Evolutionary conservation across 2,888 invertebrate genomes (phyloP), one percentile per base, ranked within the genome.

Genomic region (Chalcis sispes): DNA sequence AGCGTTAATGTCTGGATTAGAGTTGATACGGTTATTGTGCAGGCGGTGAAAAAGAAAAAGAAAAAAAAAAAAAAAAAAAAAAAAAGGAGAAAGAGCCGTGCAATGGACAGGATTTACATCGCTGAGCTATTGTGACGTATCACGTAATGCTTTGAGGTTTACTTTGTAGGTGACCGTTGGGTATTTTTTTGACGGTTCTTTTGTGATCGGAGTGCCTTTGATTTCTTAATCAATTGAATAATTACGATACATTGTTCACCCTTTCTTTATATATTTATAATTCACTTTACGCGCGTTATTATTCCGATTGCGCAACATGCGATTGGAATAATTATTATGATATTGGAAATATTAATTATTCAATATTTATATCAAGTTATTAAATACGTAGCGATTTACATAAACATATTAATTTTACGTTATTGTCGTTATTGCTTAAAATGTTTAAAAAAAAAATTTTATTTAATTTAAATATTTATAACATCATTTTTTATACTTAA

Each of bases 1-100:
- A 72, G 46, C 56, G 56, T 46, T 72, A 64, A 64, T 56, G 72
- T 64, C 72, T 46, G 72, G 72, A 72, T 72, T 72, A 72, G 72
- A 64, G 56, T n/a, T 56, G n/a, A 69, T 66, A 54, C 66, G 54
- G 66, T 66, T 66, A 66, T 66, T 66, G 27, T 54, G 54, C 54
- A 7, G 18, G 48, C 7, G 40, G 36, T 15, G 13, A 59, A 20
- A 40, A 20, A 66, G 40, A 27, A 32, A 59, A 13, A 18, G 50
- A 50, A 15, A 42, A 15, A 42, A 8, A 18, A 4, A 48, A 25
- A 20, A 36, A 36, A 66, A n/a, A 36, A 66, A 52, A 48, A 20
- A 36, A 36, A 2, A 7, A 32, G 52, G 36, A 36, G 36, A 36
- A n/a, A 42, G 42, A 42, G 42, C 7, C n/a, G n/a, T n/a, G n/a